A percentile compares a stretch with the other conserved stretches of the same genome.
Evolutionary conservation across 1,140 invertebrate genomes (phyloP).

Genomic region (Meloidogyne exigua): DNA sequence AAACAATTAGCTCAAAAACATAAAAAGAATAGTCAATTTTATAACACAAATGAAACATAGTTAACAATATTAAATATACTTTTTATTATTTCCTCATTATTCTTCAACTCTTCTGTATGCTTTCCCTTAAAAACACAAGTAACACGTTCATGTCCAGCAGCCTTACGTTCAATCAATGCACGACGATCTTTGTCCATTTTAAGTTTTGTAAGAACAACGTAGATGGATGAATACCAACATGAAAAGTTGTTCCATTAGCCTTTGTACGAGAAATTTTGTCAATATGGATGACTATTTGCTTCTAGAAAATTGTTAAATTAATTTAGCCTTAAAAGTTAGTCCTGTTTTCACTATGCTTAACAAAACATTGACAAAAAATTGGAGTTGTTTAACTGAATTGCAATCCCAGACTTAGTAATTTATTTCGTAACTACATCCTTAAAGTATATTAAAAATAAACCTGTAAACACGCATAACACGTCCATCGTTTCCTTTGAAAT

Average conservation of each 20-base stretch:
- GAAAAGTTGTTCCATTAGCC: slow-evolving; percentile 90
- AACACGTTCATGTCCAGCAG: slow-evolving; percentile 83
- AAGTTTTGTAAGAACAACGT: slow-evolving; percentile 92
- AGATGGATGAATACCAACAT: slow-evolving; percentile 70
- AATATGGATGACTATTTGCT: slow-evolving; percentile 82
- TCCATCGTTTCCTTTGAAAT: slow-evolving; percentile 97
- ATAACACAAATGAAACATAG: too few relatives aligned
- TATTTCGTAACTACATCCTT: too few relatives aligned
- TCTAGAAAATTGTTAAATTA: slow-evolving; percentile 40
- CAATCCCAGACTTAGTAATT: too few relatives aligned
- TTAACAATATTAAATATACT: slow-evolving; percentile 8
- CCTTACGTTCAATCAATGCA: slow-evolving; percentile 88
- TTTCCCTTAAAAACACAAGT: slow-evolving; percentile 96
- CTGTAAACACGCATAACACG: slow-evolving; percentile 94
- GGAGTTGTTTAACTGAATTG: too few relatives aligned
- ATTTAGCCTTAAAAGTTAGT: too few relatives aligned
- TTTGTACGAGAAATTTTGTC: slow-evolving; percentile 50
- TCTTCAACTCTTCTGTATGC: slow-evolving; percentile 83
- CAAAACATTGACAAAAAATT: too few relatives aligned
- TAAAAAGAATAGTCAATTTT: too few relatives aligned
- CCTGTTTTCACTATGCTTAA: too few relatives aligned
- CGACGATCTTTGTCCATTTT: slow-evolving; percentile 99
- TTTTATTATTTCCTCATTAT: slow-evolving; percentile 31
- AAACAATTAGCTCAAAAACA: too few relatives aligned
- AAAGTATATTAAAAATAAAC: slow-evolving; percentile 1